Conservation (phyloP, 2,888 invertebrate species). For the Lamellibrachia columna region DNA sequence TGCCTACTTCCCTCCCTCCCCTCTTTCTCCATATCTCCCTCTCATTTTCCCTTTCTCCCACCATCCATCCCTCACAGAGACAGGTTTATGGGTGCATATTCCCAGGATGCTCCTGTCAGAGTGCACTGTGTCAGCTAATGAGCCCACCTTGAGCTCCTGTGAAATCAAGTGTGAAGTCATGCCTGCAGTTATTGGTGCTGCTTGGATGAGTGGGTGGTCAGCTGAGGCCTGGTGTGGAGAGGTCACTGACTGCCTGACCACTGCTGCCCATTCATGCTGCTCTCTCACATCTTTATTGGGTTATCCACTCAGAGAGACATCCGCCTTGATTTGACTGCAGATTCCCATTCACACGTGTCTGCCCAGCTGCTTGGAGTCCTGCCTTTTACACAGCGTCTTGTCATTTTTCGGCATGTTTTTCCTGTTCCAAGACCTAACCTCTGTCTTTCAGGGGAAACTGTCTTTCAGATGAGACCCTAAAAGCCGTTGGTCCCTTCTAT, state of each 20-base stretch:
- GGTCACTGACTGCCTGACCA: background rate
- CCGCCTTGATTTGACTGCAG: background rate
- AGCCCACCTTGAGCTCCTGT: background rate
- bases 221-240: background rate
- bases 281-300: background rate
- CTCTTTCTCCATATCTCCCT: no score
- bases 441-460: no score
- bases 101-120: no score
- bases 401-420: no score
- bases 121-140: no score
- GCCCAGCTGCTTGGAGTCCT: background rate
- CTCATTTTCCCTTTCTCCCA: no score
- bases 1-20: no score
- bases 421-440: no score
- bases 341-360: background rate
- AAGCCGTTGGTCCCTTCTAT: no score
- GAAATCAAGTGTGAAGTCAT: background rate
- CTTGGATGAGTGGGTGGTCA: background rate
- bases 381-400: background rate
- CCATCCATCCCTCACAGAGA: background rate
- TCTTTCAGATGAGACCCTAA: no score
- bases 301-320: background rate
- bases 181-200: background rate
- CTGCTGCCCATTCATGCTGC: background rate
- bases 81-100: no score